A percentile compares a stretch with the other conserved stretches of the same genome.
These are phyloP conservation scores for Nesidiocoris tenuis DNA, from an alignment of 2,888 invertebrate genomes.

Conservation along the genomic window DNA sequence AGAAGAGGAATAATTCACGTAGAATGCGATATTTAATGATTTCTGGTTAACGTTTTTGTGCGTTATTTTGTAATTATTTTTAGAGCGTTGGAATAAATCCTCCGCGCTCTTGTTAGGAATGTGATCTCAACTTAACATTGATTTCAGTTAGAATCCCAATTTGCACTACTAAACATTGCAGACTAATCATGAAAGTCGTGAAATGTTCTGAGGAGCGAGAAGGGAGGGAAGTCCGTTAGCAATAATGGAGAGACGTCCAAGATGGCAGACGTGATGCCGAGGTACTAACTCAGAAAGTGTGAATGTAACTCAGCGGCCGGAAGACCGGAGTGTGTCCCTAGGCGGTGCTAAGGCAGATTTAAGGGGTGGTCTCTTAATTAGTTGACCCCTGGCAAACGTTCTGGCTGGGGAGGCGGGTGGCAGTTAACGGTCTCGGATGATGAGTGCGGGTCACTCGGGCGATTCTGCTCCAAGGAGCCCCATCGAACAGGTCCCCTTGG, in stretches of 20 bases:
- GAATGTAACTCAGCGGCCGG: constrained; percentile 41
- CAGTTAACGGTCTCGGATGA: constrained; percentile 18
- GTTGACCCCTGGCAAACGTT: constrained; percentile 29
- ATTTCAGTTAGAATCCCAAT: no score
- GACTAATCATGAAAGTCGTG: no score
- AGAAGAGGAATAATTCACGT: no score
- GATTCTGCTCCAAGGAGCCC: background rate
- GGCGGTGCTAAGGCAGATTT: constrained; percentile 41
- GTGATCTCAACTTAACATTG: no score
- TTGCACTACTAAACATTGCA: no score
- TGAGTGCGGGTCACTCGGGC: constrained; percentile 36
- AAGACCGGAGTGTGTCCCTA: constrained; percentile 42
- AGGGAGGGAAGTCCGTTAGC: constrained; percentile 26
- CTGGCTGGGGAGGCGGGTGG: background rate
- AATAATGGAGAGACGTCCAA: constrained; percentile 28
- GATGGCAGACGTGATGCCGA: background rate
- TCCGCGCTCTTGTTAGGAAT: no score
- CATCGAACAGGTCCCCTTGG: background rate
- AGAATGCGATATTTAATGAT: no score
- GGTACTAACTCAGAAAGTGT: constrained; percentile 41
- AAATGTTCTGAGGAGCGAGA: constrained; percentile 4
- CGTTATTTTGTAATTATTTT: no score
- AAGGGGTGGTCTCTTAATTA: constrained; percentile 40
- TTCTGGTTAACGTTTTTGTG: no score
- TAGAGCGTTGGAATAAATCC: no score